A percentile compares a stretch with the other conserved stretches of the same genome.
phyloP scores from a whole-genome alignment of 92 coral and sea anemone species.

The Porites divaricata region DNA sequence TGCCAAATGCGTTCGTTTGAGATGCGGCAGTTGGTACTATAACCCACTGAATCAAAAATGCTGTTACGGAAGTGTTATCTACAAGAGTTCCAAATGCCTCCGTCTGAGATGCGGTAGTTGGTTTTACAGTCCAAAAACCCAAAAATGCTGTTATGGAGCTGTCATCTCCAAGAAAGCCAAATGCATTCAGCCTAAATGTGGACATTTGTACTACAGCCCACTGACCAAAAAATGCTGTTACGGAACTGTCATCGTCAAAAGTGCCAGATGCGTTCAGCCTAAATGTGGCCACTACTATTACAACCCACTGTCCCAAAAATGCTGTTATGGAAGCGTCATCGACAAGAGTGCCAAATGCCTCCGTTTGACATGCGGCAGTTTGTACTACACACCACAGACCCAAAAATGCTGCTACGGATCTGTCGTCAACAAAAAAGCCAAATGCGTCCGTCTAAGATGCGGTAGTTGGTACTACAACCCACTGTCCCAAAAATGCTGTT shows the following conservation, averaged over 20 bases:
- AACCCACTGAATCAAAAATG: not conserved
- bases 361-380: not conserved
- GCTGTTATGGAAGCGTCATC: not conserved
- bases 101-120: not conserved
- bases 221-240: not conserved
- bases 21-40: not conserved
- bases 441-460: not conserved
- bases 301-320: not conserved
- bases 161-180: no score
- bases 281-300: not conserved
- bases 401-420: not conserved
- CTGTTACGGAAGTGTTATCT: slow-evolving; percentile 4
- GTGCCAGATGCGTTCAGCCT: no score
- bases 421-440: not conserved
- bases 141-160: slow-evolving; percentile 9
- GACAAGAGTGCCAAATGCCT: not conserved
- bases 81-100: not conserved
- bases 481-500: slow-evolving; percentile 6
- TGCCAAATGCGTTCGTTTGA: not conserved
- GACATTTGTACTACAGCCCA: not conserved
- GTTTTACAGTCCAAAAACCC: not conserved
- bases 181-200: not conserved
- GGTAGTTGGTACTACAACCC: not conserved
- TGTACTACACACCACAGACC: not conserved
- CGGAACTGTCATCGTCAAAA: not conserved